Conservation (phyloP, 2,797 vertebrate genomes). For the Liparis tanakae region DNA sequence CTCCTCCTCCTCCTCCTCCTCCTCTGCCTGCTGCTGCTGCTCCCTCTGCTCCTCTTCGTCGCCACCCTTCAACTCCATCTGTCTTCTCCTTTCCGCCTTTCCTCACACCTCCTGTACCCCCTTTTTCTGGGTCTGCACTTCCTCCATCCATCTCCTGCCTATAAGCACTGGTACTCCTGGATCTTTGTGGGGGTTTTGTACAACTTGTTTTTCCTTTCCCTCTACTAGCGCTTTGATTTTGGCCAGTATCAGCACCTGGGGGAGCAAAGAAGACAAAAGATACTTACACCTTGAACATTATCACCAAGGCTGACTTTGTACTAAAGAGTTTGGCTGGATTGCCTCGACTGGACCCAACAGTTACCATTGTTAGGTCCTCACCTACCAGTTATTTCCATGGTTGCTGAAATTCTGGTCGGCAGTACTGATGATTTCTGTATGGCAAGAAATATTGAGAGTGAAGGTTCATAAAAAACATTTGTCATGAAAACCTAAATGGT, state of each 20-base stretch:
- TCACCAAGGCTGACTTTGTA: not conserved
- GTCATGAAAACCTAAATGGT: not conserved
- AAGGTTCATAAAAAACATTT: conserved; percentile 13
- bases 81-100: not conserved
- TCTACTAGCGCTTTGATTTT: conserved; percentile 16
- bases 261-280: not conserved
- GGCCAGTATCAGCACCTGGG: conserved; percentile 42
- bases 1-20: not conserved
- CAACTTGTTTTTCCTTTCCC: not conserved
- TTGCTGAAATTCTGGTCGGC: not conserved
- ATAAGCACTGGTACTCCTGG: not conserved
- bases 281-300: not conserved
- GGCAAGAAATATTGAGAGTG: not conserved
- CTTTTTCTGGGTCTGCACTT: not conserved
- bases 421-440: conserved; percentile 1
- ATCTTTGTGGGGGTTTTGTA: not conserved
- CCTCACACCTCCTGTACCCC: not conserved
- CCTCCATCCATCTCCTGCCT: not conserved
- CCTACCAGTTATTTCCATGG: conserved; percentile 39
- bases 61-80: not conserved
- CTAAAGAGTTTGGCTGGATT: not conserved
- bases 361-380: conserved; percentile 39
- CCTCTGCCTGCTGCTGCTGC: not conserved
- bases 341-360: not conserved
- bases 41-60: not conserved